Percentiles rank a stretch among this genome's conserved stretches.
Conservation (phyloP, 2,797 vertebrate genomes). For the Knipowitschia caucasica region DNA sequence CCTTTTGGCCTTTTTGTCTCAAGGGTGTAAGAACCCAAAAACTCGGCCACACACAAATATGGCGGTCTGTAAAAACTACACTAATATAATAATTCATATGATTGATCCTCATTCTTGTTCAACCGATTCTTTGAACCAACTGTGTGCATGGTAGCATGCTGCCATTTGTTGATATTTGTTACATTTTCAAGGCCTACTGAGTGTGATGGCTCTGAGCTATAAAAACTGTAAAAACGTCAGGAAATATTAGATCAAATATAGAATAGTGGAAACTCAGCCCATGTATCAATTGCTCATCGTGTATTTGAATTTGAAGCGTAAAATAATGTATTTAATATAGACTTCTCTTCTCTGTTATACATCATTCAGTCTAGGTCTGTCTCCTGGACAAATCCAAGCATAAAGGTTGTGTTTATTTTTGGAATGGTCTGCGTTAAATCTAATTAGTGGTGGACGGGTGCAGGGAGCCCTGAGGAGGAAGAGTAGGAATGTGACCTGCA, state of each 20-base stretch:
- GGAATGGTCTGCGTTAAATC: conserved; percentile 73
- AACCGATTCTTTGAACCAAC: conserved; percentile 72
- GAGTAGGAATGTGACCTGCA: conserved; percentile 72
- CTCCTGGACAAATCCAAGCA: conserved; percentile 47
- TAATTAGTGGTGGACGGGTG: conserved; percentile 75
- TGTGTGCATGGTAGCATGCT: conserved; percentile 35
- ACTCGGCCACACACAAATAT: conserved; percentile 29
- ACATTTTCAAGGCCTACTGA: conserved; percentile 51
- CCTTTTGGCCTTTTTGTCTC: conserved; percentile 53
- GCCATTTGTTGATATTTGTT: conserved; percentile 57
- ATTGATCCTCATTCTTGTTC: conserved; percentile 20
- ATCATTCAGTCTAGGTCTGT: conserved; percentile 42
- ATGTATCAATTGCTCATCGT: neutral
- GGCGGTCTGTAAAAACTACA: too few species aligned
- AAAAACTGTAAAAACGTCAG: neutral
- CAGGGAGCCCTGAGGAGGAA: conserved; percentile 72
- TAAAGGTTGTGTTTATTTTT: conserved; percentile 73
- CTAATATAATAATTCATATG: conserved; percentile 4
- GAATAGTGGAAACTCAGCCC: neutral
- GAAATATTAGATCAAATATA: neutral
- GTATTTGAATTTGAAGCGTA: neutral
- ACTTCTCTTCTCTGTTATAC: neutral
- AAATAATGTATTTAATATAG: neutral
- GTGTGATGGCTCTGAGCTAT: conserved; percentile 38
- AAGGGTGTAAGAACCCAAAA: conserved; percentile 42